Percentiles rank a stretch among this genome's conserved stretches.
These are phyloP conservation scores for Microcaecilia unicolor DNA, from an alignment of 2,797 vertebrate genomes.

Conservation along the genomic window DNA sequence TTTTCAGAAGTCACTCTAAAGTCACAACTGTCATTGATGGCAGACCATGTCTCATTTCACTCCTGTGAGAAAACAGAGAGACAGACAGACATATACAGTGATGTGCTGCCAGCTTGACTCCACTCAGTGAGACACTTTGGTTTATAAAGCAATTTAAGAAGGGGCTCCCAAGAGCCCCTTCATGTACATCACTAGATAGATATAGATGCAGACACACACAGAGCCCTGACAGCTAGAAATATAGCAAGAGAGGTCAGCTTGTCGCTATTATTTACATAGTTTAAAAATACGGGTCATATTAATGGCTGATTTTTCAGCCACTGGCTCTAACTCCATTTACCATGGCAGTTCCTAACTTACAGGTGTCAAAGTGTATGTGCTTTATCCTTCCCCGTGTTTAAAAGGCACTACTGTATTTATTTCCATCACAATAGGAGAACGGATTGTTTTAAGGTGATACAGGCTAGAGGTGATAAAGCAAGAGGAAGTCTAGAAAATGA, in stretches of 20 bases:
- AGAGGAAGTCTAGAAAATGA: constrained; percentile 66
- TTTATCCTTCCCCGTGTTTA: constrained; percentile 48
- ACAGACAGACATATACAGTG: too few species aligned
- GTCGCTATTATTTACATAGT: constrained; percentile 44
- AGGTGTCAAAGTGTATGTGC: constrained; percentile 25
- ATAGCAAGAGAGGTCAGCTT: constrained; percentile 28
- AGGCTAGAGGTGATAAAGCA: constrained; percentile 50
- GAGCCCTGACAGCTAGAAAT: too few species aligned
- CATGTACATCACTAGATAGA: too few species aligned
- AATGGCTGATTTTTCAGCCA: constrained; percentile 44
- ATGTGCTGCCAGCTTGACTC: too few species aligned
- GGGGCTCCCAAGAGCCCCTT: too few species aligned
- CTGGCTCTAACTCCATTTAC: constrained; percentile 43
- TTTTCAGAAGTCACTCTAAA: too few species aligned
- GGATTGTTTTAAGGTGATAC: constrained; percentile 60
- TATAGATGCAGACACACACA: too few species aligned
- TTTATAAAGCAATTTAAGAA: too few species aligned
- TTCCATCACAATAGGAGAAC: constrained; percentile 48
- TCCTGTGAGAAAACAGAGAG: too few species aligned
- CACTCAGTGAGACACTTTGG: too few species aligned
- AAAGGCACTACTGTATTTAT: constrained; percentile 54
- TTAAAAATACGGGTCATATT: constrained; percentile 57
- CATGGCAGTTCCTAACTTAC: constrained; percentile 37
- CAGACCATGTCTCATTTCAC: too few species aligned
- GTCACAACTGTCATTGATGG: too few species aligned